These are phyloP conservation scores for Therioaphis trifolii DNA, from an alignment of 2,888 invertebrate species.

Conservation along the genomic window DNA sequence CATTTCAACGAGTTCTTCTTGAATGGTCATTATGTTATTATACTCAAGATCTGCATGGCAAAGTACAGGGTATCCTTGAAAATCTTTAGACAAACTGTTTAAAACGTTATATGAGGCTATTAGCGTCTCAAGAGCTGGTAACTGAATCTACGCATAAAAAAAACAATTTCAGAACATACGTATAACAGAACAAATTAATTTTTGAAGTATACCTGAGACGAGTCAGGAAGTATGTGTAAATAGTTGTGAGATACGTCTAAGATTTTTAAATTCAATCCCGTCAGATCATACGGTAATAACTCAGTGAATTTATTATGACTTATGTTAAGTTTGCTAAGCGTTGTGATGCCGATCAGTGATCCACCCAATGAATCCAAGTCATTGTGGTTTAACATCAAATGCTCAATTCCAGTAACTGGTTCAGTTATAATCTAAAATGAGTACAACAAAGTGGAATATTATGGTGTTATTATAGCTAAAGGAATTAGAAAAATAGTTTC, in stretches of 20 bases:
- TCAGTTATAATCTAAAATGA: constrained; percentile 67
- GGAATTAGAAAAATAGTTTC: too few species aligned
- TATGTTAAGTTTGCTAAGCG: constrained; percentile 78
- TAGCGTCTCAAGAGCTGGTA: constrained; percentile 81
- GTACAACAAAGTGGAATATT: background rate
- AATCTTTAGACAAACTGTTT: constrained; percentile 80
- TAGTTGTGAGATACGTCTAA: constrained; percentile 84
- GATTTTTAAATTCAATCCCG: constrained; percentile 79
- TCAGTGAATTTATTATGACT: constrained; percentile 81
- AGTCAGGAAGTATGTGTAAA: constrained; percentile 81
- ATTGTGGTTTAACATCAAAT: constrained; percentile 81
- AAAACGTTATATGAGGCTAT: constrained; percentile 83
- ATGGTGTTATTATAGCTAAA: too few species aligned
- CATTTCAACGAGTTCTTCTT: constrained; percentile 81
- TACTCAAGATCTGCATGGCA: constrained; percentile 84
- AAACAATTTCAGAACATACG: background rate
- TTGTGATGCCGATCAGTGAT: constrained; percentile 80
- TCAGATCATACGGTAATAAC: constrained; percentile 82
- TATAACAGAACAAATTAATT: background rate
- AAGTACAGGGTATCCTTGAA: constrained; percentile 83
- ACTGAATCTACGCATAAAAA: constrained; percentile 76
- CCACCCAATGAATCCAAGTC: constrained; percentile 78
- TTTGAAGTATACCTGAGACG: constrained; percentile 77
- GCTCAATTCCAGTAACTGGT: constrained; percentile 78
- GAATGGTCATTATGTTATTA: constrained; percentile 80